These are phyloP conservation scores for Discoglossus pictus DNA, from an alignment of 2,797 vertebrate genomes.

Conservation along the genomic window DNA sequence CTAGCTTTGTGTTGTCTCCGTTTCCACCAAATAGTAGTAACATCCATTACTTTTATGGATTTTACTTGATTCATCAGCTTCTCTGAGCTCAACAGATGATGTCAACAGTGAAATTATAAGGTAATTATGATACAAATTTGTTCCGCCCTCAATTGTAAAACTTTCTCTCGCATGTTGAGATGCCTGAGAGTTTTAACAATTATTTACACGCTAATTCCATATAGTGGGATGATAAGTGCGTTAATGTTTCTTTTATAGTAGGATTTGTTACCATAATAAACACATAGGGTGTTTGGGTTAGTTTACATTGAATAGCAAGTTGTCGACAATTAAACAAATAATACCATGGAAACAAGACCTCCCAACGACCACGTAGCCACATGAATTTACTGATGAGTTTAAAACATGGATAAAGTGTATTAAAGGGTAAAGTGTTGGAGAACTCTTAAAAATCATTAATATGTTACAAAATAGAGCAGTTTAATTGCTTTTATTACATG, in stretches of 20 bases:
- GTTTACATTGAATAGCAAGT: no score
- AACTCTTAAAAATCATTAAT: no score
- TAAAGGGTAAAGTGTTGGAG: no score
- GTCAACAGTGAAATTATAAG: conserved; percentile 30
- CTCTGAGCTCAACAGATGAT: conserved; percentile 20
- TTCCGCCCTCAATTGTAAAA: conserved; percentile 31
- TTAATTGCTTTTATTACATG: no score
- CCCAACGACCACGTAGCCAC: no score
- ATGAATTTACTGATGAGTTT: no score
- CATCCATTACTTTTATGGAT: conserved; percentile 16
- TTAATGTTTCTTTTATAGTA: neutral
- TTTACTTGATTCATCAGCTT: conserved; percentile 25
- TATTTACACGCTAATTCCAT: no score
- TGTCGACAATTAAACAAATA: no score
- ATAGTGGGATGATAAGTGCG: no score
- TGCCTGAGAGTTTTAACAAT: neutral
- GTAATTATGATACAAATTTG: conserved; percentile 24
- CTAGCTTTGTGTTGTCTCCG: neutral
- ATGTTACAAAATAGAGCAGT: no score
- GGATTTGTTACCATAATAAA: neutral
- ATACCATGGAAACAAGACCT: no score
- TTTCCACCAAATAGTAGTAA: neutral
- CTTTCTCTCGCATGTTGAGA: conserved; percentile 26
- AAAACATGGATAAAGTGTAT: no score
- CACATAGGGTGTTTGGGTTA: neutral